Percentiles rank a stretch among this genome's conserved stretches.
Conservation (phyloP, 2,113 vertebrate species). For the Turdus rufiventris region DNA sequence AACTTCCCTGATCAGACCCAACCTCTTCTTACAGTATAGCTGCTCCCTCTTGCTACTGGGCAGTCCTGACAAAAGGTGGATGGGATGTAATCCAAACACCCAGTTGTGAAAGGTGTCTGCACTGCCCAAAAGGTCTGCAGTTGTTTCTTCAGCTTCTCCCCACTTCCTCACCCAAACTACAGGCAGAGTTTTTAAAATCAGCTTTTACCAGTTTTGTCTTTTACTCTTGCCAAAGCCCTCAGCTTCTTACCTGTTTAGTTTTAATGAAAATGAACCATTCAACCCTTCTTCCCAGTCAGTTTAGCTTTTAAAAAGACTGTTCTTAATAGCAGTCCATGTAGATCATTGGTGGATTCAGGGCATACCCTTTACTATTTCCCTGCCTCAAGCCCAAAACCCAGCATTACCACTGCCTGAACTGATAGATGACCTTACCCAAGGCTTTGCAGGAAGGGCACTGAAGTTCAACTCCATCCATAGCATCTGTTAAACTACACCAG, state of each 20-base stretch:
- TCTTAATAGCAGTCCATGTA: not conserved
- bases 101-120: fast-evolving
- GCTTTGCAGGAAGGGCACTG: not conserved
- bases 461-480: not conserved
- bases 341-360: not conserved
- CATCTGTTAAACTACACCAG: not conserved
- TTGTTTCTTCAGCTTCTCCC: not conserved
- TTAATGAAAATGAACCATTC: not conserved
- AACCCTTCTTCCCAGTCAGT: not conserved
- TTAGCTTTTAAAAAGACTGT: not conserved
- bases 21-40: not conserved
- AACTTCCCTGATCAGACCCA: not conserved
- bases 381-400: not conserved
- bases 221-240: not conserved
- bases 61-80: not conserved
- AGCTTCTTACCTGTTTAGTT: not conserved
- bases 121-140: not conserved
- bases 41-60: not conserved
- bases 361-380: not conserved
- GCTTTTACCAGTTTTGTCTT: not conserved
- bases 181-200: not conserved
- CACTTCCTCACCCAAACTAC: not conserved
- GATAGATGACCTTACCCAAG: not conserved
- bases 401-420: not conserved
- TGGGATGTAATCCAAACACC: not conserved